Evolutionary conservation across 2,888 invertebrate species (phyloP), one percentile per base, ranked within the genome.

Genomic region (Torymus auratus): DNA sequence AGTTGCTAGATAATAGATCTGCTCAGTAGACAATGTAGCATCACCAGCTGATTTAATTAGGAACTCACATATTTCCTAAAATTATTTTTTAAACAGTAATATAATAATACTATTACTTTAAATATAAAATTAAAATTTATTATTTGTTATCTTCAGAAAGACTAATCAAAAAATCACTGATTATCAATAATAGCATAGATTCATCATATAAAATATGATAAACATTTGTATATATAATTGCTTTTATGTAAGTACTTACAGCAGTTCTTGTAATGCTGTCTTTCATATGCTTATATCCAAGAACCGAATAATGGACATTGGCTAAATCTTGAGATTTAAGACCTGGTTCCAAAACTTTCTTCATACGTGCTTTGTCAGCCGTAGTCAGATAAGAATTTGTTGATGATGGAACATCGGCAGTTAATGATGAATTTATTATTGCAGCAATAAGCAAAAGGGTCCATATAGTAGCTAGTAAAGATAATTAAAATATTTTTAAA

Each of bases 271-370:
- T 93, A 80, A 95, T 89, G 14, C 93, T 90, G 84, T 93, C 93
- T 85, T 94, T 94, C 1, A 96, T 91, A 65, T 94, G 91, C 84
- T 93, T 94, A 77, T 95, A 93, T 67, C 97, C 97, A 75, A 94
- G 92, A 0, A 95, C 92, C 2, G 96, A 94, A 92, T 95, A 95
- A 89, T 96, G 95, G 52, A 95, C 90, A 4, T 94, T 91, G 75
- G 93, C 91, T 65, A 95, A 87, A 88, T 96, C 96, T 84, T 93
- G 80, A 2, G 88, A 82, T 64, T 85, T 80, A 52, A 90, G 88
- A 70, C 89, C 90, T 13, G 88, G 84, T 78, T 88, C 87, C 3
- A 91, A 80, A 11, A 90, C 86, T 58, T 86, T 88, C 78, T 88
- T 89, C 1, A 90, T 84, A 68, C 88, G 88, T 2, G 74, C 15